Conservation (phyloP, 1,140 invertebrate genomes). For the Trypoxylus dichotomus region DNA sequence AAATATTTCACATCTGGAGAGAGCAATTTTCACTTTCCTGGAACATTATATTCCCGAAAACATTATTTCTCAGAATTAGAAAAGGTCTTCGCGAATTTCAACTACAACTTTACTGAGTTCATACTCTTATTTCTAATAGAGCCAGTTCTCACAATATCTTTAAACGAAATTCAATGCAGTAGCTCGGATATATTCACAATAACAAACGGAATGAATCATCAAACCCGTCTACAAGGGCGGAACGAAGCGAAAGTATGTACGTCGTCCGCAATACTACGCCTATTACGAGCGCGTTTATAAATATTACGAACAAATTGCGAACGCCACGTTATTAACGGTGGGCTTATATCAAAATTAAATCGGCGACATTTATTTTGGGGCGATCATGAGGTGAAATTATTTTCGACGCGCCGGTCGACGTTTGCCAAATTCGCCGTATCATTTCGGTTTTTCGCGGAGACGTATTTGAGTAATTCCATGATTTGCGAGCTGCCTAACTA, state of each 20-base stretch:
- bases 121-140: too few species aligned
- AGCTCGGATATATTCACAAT: too few species aligned
- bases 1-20: too few species aligned
- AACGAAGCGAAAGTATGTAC: background rate
- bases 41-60: too few species aligned
- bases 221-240: background rate
- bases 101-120: too few species aligned
- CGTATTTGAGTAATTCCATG: background rate
- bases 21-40: too few species aligned
- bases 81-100: too few species aligned
- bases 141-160: too few species aligned
- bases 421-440: constrained; percentile 6
- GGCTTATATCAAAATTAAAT: constrained; percentile 10
- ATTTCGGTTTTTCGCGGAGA: background rate
- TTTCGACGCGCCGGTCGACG: background rate
- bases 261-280: background rate
- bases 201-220: too few species aligned
- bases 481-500: background rate
- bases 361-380: background rate
- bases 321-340: background rate
- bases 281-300: background rate
- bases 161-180: too few species aligned
- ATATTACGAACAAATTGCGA: background rate
- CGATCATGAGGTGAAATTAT: constrained; percentile 6
- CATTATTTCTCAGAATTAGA: too few species aligned